Conservation (phyloP, 2,797 vertebrate genomes). For the Saxicola maurus region DNA sequence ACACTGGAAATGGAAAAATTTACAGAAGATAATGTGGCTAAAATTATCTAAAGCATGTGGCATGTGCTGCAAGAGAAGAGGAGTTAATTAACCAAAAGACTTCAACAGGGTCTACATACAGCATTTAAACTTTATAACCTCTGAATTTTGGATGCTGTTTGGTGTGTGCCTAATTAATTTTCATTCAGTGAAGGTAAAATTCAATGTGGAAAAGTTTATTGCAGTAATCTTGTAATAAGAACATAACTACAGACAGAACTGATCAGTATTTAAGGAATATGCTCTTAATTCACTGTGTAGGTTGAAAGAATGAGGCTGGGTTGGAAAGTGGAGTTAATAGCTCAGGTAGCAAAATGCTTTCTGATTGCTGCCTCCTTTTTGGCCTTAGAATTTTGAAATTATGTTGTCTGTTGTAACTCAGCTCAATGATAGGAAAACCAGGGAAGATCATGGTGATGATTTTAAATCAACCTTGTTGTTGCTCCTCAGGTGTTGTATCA, state of each 20-base stretch:
- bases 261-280: neutral
- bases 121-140: neutral
- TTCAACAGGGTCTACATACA: neutral
- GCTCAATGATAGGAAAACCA: neutral
- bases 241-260: neutral
- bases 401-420: neutral
- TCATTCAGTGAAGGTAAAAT: neutral
- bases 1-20: neutral
- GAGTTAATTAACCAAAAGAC: neutral
- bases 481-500: fast-evolving
- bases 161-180: neutral
- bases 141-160: neutral
- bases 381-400: neutral
- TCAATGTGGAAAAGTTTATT: neutral
- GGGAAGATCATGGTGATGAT: neutral
- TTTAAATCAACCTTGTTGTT: neutral
- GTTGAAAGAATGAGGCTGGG: neutral
- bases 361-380: neutral
- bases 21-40: neutral
- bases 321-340: neutral
- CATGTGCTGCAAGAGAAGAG: neutral
- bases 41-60: neutral
- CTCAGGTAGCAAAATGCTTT: neutral
- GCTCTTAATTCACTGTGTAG: neutral
- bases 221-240: neutral